Evolutionary conservation across 1,140 invertebrate genomes (phyloP), one percentile per base, ranked within the genome.

Genomic region (Drosophila ambigua): DNA sequence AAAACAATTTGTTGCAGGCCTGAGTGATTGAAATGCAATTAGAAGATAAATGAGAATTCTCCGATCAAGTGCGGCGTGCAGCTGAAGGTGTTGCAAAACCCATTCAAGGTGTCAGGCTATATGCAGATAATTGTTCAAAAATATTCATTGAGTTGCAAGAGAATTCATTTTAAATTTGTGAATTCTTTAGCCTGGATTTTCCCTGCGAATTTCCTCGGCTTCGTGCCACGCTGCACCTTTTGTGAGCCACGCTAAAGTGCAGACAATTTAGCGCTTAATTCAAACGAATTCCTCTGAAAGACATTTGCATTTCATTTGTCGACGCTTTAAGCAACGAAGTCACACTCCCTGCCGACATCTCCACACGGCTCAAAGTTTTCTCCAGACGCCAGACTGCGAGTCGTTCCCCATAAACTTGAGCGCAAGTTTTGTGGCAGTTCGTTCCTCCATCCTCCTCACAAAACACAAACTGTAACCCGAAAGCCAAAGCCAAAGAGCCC

Each of bases 401-500:
- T 57, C 63, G 65, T 68, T 68, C 49, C 51, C 62, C 62, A 87
- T 85, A 87, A 87, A 87, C 74, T 85, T 85, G 65, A 72, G 48
- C 50, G 65, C 60, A 85, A 85, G 62, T 85, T 85, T 82, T 87
- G 68, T 82, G 66, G 76, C 78, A 76, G 51, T 76, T 67, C 54
- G 35, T 0, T 39, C 4, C 11, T 11, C 48, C 20, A 15, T n/a
- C 59, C 26, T 39, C 6, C 46, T 16, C 20, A 51, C 24, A 11
- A 49, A 46, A 68, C 43, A 11, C 61, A 46, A 68, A 41, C 66
- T 67, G 31, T 41, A 55, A 43, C 49, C 15, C 9, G 39, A 44
- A 63, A 45, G 55, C 55, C 54, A 59, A 60, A 49, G 48, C 43
- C 16, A 64, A 64, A 28, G 20, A 13, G 35, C 11, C 35, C 44